Evolutionary conservation across 2,797 vertebrate genomes (phyloP), one percentile per base, ranked within the genome.

Genomic region (Fistularia tabacaria): DNA sequence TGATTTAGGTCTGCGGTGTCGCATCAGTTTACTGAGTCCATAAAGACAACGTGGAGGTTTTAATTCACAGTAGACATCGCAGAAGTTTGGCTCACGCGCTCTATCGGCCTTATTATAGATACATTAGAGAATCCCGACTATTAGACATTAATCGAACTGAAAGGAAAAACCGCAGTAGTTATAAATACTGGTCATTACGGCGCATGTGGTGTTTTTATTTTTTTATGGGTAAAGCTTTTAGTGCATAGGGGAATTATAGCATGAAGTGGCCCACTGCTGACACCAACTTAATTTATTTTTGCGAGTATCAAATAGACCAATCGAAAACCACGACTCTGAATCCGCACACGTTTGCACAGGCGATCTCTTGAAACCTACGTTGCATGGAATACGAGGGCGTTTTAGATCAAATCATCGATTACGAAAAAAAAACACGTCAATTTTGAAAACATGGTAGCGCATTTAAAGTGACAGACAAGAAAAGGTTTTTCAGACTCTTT

Each of bases 231-330:
- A 25, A 25, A 25, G 25, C 5, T 25, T 25, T 25, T 25, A 25
- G 2, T 25, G 25, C 25, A 25, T 25, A 3, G 5, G 25, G 55
- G 62, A 62, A 43, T 64, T 10, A 52, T 12, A 42, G 55, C 40
- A 57, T 58, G 55, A 48, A 52, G 47, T 51, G 57, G 38, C 13
- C 38, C 38, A 3, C 58, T 70, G 51, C 57, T 54, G 75, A 73
- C 64, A 69, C 2, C 53, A 60, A 74, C 66, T 73, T 75, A 68
- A 77, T 72, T 51, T 56, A 59, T 55, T 12, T 13, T 71, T 48
- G 64, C 52, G 56, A 67, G 79, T 68, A 74, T 74, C 59, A 77
- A 74, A 67, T 36, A 42, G 58, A 73, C 74, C 74, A 54, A 70
- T 74, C 15, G 40, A 57, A n/a, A n/a, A n/a, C n/a, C n/a, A 25